Evolutionary conservation across 2,888 invertebrate genomes (phyloP).

Genomic region (Molorchus minor): DNA sequence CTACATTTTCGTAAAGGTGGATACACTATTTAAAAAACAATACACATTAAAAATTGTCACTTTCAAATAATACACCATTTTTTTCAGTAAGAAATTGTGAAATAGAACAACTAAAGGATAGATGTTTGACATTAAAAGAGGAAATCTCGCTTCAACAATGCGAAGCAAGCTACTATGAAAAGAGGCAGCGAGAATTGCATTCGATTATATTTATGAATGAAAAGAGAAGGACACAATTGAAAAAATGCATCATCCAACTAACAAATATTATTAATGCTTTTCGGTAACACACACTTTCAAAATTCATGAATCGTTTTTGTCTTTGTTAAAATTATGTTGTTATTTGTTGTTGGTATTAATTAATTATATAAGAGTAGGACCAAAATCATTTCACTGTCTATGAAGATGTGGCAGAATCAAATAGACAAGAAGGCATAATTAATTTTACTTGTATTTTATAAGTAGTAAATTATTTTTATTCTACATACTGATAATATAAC

Average conservation of each 20-base stretch:
- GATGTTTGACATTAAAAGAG: slow-evolving; percentile 64
- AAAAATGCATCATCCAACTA: slow-evolving; percentile 57
- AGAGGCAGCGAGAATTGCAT: slow-evolving; percentile 55
- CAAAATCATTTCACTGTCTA: slow-evolving; percentile 17
- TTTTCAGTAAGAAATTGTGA: slow-evolving; percentile 66
- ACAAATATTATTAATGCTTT: slow-evolving; percentile 57
- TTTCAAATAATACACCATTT: too few species aligned
- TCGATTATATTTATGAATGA: slow-evolving; percentile 54
- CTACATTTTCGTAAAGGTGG: too few species aligned
- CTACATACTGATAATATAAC: slow-evolving; percentile 2
- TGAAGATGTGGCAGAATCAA: too few species aligned
- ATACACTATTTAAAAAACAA: too few species aligned
- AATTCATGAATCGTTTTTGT: slow-evolving; percentile 37
- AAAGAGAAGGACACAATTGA: slow-evolving; percentile 55
- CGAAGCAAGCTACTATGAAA: slow-evolving; percentile 59
- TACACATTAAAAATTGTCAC: too few species aligned
- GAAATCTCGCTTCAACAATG: slow-evolving; percentile 65
- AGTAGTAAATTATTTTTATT: slow-evolving; percentile 10
- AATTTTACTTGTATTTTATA: slow-evolving; percentile 22
- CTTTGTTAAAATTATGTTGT: slow-evolving; percentile 36
- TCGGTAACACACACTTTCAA: slow-evolving; percentile 56
- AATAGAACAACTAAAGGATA: slow-evolving; percentile 62
- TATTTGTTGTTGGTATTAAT: slow-evolving; percentile 27
- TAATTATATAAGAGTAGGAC: slow-evolving; percentile 25
- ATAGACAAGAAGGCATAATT: too few species aligned